Evolutionary conservation across 2,113 vertebrate species (phyloP).

Genomic region (Scatophagus argus): DNA sequence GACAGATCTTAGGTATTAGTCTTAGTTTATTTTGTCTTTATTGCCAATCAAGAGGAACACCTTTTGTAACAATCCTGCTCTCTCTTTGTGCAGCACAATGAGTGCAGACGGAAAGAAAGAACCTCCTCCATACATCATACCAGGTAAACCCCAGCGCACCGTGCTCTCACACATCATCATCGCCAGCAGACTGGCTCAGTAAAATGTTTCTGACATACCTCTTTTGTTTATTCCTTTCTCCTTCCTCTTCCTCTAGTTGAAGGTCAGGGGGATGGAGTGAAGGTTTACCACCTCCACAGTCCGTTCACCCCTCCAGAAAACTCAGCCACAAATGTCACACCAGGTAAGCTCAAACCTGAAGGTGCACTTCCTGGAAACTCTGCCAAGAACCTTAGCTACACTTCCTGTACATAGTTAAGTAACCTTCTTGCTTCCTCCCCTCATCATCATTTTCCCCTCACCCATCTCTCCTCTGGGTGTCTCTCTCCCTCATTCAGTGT

Average conservation of each 20-base stretch:
- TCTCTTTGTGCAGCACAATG: slow-evolving; percentile 69
- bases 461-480: not conserved
- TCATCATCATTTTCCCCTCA: not conserved
- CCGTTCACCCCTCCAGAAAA: slow-evolving; percentile 66
- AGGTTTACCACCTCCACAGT: slow-evolving; percentile 80
- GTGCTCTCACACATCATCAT: not conserved
- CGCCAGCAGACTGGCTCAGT: not conserved
- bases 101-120: slow-evolving; percentile 20
- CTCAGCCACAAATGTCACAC: fast-evolving
- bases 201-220: not conserved
- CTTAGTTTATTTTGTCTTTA: not conserved
- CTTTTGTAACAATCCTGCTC: not conserved
- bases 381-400: not conserved
- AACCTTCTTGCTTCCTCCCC: not conserved
- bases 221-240: not conserved
- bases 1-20: too few species aligned
- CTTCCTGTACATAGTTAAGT: not conserved
- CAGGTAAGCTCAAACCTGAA: slow-evolving; percentile 58
- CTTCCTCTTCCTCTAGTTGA: slow-evolving; percentile 33
- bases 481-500: slow-evolving; percentile 38
- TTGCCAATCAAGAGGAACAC: not conserved
- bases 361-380: too few species aligned
- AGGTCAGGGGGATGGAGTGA: slow-evolving; percentile 32
- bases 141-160: slow-evolving; percentile 54
- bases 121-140: slow-evolving; percentile 70